phyloP scores from a whole-genome alignment of 2,113 vertebrate species.

The Ranitomeya imitator region DNA sequence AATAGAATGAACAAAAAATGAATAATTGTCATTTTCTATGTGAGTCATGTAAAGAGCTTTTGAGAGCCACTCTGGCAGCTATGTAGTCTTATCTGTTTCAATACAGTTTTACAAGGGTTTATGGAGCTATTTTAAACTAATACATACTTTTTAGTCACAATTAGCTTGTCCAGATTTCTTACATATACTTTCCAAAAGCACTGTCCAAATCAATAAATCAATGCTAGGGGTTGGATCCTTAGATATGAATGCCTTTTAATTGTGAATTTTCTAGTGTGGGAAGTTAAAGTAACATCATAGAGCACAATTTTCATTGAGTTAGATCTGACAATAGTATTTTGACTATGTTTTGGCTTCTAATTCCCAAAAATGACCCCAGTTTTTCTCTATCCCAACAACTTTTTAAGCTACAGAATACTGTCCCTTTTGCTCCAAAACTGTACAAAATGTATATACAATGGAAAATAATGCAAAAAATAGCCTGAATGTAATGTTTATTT shows the following conservation, averaged over 20 bases:
- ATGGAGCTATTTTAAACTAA: neutral
- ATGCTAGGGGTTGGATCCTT: neutral
- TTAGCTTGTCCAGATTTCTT: neutral
- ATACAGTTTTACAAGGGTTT: neutral
- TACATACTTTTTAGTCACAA: neutral
- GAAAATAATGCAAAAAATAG: too few species aligned
- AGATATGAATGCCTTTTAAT: neutral
- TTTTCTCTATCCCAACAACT: too few species aligned
- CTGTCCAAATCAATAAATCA: neutral
- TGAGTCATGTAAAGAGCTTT: neutral
- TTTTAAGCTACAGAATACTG: too few species aligned
- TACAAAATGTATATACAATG: too few species aligned
- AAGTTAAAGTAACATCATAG: too few species aligned
- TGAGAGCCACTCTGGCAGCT: neutral
- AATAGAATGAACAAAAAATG: neutral
- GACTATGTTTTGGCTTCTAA: too few species aligned
- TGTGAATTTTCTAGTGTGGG: neutral
- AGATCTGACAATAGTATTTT: too few species aligned
- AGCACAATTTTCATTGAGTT: too few species aligned
- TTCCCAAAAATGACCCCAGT: too few species aligned
- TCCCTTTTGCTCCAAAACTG: too few species aligned
- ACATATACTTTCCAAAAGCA: neutral
- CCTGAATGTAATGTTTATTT: too few species aligned
- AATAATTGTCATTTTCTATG: neutral
- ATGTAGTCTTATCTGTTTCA: neutral